Base-by-base conservation (phyloP, 2,888 invertebrate genomes). In the Zaprionus lineosus region DNA sequence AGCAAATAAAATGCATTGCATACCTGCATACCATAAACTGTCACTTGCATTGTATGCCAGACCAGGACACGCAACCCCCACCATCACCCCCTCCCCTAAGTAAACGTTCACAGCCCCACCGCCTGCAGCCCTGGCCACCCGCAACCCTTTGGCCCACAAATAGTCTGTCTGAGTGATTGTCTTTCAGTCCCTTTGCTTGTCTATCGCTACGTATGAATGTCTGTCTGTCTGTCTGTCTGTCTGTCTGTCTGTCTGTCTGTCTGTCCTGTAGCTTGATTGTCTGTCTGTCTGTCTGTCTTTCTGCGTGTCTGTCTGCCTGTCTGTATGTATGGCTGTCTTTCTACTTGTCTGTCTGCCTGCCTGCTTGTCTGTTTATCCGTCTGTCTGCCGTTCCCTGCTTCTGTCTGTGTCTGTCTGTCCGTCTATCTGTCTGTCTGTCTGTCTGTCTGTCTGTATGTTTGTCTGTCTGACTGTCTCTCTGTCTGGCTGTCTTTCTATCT, bases 1-100 rank as follows among this genome's bases (percentile, higher is more conserved):
- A 81, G 84, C 77, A 78, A 84, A 84, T 78, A 81, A 78, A 78
- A 73, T 84, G 81, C 82, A 78, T 77, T 70, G 77, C 84, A 74
- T 66, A 83, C 78, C 81, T 76, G 77, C 78, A 84, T 82, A 58
- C 81, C 70, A 84, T 77, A 84, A 84, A 84, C 81, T 82, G 78
- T 78, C 82, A 82, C 83, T 82, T 71, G 66, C 72, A 78, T 64
- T 67, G 67, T 62, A 24, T 40, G 31, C 40, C 63, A 57, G 41
- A 65, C 64, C 11, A 29, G 51, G 47, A 48, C 46, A 53, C 16
- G 19, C 12, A 39, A n/a, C 65, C 8, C 9, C 47, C n/a, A 4
- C 9, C 16, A 8, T 2, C 2, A 3, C 28, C 2, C 12, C 12
- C 12, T 7, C 16, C 14, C 31, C 24, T 2, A n/a, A n/a, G n/a